Evolutionary conservation across 2,888 invertebrate species (phyloP).

Genomic region (Apamea crenata): DNA sequence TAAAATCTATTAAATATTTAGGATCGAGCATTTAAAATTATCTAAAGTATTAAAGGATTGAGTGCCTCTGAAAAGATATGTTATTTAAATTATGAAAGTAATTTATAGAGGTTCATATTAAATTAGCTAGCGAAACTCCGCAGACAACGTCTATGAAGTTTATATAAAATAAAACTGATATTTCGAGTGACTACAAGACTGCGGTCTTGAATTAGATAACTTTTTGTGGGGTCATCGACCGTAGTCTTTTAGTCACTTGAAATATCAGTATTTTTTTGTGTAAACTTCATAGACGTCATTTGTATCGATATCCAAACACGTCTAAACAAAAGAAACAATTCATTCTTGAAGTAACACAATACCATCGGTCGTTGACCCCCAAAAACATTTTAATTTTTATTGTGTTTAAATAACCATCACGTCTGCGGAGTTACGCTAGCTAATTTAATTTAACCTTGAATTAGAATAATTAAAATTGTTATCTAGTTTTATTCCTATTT

Average conservation of each 20-base stretch:
- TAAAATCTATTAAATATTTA: not conserved
- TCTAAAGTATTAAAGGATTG: not conserved
- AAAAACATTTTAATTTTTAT: not conserved
- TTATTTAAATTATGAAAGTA: constrained; percentile 15
- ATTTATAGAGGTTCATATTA: constrained; percentile 10
- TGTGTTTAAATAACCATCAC: not conserved
- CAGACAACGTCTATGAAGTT: not conserved
- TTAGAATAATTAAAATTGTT: constrained; percentile 31
- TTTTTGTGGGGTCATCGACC: not conserved
- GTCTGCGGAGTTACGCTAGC: not conserved
- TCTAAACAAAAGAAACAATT: not conserved
- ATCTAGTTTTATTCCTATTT: constrained; percentile 32
- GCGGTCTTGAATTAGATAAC: not conserved
- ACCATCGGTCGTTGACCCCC: not conserved
- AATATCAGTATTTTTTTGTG: not conserved
- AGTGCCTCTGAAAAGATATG: not conserved
- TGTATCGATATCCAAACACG: not conserved
- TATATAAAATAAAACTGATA: not conserved
- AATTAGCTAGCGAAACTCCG: not conserved
- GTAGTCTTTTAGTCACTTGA: not conserved
- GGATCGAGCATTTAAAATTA: not conserved
- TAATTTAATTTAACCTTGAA: not conserved
- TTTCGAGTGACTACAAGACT: not conserved
- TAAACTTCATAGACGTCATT: not conserved
- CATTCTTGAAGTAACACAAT: not conserved